Percentiles rank a stretch among this genome's conserved stretches.
phyloP scores from a whole-genome alignment of 2,888 invertebrate species.

The Amphipyra berbera region DNA sequence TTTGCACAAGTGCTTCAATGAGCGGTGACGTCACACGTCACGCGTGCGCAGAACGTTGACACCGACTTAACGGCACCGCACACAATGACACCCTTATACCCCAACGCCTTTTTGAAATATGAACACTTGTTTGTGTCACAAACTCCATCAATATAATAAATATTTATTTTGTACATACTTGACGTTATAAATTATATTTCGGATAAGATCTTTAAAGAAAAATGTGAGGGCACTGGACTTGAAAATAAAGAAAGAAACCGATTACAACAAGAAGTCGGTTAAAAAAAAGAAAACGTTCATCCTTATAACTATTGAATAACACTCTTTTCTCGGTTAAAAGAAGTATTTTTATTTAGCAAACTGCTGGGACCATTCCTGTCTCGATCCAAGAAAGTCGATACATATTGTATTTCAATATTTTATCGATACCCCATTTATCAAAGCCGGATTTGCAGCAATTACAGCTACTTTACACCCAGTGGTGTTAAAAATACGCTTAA shows the following conservation, averaged over 20 bases:
- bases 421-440: slow-evolving; percentile 36
- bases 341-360: slow-evolving; percentile 11
- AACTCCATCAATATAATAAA: slow-evolving; percentile 15
- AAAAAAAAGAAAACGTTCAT: not conserved
- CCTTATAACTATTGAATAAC: slow-evolving; percentile 7
- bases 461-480: slow-evolving; percentile 35
- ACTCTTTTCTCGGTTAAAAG: slow-evolving; percentile 7
- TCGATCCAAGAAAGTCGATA: slow-evolving; percentile 10
- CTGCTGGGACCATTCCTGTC: not conserved
- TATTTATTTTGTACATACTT: slow-evolving; percentile 5
- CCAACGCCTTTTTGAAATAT: slow-evolving; percentile 49
- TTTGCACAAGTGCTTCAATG: slow-evolving; percentile 72
- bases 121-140: slow-evolving; percentile 44
- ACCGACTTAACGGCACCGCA: slow-evolving; percentile 66
- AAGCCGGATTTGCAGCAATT: slow-evolving; percentile 29
- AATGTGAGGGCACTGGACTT: slow-evolving; percentile 1
- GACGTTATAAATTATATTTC: slow-evolving; percentile 13
- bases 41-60: slow-evolving; percentile 61
- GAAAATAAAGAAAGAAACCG: slow-evolving; percentile 9
- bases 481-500: slow-evolving; percentile 52
- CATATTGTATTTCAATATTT: slow-evolving; percentile 23
- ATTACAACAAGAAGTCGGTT: not conserved
- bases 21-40: slow-evolving; percentile 65
- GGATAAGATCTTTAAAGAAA: slow-evolving; percentile 3
- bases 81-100: slow-evolving; percentile 62